Conservation (phyloP, 2,113 vertebrate genomes). For the Sula dactylatra region DNA sequence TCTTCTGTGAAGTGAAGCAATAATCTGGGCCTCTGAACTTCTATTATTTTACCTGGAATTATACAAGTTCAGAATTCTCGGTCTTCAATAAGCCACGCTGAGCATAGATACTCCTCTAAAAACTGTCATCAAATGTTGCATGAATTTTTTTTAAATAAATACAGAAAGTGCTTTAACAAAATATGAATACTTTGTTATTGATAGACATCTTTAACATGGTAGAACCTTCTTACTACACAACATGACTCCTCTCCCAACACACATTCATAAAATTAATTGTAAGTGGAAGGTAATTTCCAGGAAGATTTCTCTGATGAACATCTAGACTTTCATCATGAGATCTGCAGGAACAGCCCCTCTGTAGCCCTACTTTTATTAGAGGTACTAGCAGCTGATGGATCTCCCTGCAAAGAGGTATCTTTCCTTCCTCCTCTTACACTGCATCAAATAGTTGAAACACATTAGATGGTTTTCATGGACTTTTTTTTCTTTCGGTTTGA, state of each 20-base stretch:
- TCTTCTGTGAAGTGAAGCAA: not conserved
- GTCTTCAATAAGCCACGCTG: not conserved
- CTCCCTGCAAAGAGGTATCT: not conserved
- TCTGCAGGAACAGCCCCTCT: not conserved
- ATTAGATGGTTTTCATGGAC: not conserved
- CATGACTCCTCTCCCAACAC: not conserved
- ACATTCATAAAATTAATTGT: not conserved
- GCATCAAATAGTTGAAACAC: not conserved
- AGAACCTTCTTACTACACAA: not conserved
- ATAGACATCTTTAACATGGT: accelerated
- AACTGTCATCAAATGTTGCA: not conserved
- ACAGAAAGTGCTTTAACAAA: not conserved
- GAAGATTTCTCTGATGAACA: not conserved
- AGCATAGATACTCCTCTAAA: not conserved
- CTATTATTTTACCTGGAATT: not conserved
- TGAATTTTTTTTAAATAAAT: not conserved
- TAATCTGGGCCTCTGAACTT: not conserved
- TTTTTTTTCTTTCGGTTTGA: not conserved
- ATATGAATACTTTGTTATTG: not conserved
- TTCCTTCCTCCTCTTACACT: not conserved
- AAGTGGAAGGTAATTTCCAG: not conserved
- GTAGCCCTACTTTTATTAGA: not conserved
- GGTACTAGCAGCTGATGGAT: not conserved
- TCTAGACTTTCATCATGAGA: not conserved
- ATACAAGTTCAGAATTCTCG: not conserved